Evolutionary conservation across 2,113 vertebrate genomes (phyloP), one percentile per base, ranked within the genome.

Genomic region (Tinamus guttatus): DNA sequence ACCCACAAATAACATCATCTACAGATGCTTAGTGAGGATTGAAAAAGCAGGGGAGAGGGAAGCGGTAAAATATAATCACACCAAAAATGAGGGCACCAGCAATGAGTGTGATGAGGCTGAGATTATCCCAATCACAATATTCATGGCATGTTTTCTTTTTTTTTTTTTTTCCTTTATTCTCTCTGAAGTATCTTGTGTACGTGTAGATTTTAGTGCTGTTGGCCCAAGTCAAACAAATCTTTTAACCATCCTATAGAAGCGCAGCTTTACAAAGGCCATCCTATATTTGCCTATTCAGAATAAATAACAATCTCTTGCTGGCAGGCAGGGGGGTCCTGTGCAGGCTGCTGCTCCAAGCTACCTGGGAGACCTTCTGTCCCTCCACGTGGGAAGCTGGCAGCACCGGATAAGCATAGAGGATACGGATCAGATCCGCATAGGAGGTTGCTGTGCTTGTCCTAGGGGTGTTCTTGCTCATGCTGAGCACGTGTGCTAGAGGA

Each of bases 401-500:
- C 7, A 34, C 40, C 12, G 54, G 41, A 0, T 17, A 15, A 56
- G 69, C 36, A 1, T 1, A 62, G 51, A n/a, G 64, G 54, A 32
- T 58, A 8, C 25, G 11, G 4, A 4, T 20, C 32, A 24, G 16
- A 11, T 13, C 22, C 14, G 52, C 24, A 62, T 1, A 34, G 47
- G 68, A 68, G 62, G 67, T 52, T 0, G 9, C n/a, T 45, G 18
- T 4, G 1, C 68, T 68, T 27, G 1, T 32, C 2, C 1, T 19
- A 21, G 5, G 19, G 12, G 56, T 8, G 58, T 28, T 49, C 49
- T n/a, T 9, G 2, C 21, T n/a, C 12, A 0, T 30, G 51, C 22
- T 22, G 21, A 22, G 49, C 21, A 49, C 10, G 21, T 58, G 11
- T 32, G 54, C 54, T 58, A 58, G 54, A 54, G 15, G 27, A 30